These are phyloP conservation scores for Mystacides longicornis DNA, from an alignment of 2,888 invertebrate genomes.

Conservation along the genomic window DNA sequence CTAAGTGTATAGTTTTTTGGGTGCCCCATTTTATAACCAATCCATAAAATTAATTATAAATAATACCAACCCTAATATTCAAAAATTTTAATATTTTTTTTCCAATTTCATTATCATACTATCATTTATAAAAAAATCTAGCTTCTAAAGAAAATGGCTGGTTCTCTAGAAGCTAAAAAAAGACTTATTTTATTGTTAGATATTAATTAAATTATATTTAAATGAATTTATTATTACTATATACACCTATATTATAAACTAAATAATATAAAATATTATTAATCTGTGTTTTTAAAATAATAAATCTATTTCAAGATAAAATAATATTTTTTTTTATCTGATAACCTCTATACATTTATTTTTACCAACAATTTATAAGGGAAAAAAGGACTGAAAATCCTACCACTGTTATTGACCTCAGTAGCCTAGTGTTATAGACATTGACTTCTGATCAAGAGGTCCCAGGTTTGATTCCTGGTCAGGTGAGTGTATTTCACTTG, in stretches of 20 bases:
- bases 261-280: neutral
- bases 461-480: no score
- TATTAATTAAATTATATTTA: neutral
- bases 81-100: neutral
- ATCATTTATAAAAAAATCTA: conserved; percentile 3
- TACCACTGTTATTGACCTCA: no score
- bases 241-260: neutral
- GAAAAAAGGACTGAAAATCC: no score
- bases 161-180: conserved; percentile 17
- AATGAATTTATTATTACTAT: neutral
- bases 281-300: conserved; percentile 1
- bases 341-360: no score
- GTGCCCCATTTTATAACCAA: no score
- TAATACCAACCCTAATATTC: neutral
- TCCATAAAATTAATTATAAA: neutral
- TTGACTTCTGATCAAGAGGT: no score
- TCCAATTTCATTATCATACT: neutral
- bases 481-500: no score
- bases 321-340: neutral
- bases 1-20: no score
- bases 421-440: no score
- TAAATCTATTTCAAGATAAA: neutral
- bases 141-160: conserved; percentile 21
- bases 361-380: no score
- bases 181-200: conserved; percentile 1